Conservation (phyloP, 2,113 vertebrate species). For the Xenopus tropicalis region DNA sequence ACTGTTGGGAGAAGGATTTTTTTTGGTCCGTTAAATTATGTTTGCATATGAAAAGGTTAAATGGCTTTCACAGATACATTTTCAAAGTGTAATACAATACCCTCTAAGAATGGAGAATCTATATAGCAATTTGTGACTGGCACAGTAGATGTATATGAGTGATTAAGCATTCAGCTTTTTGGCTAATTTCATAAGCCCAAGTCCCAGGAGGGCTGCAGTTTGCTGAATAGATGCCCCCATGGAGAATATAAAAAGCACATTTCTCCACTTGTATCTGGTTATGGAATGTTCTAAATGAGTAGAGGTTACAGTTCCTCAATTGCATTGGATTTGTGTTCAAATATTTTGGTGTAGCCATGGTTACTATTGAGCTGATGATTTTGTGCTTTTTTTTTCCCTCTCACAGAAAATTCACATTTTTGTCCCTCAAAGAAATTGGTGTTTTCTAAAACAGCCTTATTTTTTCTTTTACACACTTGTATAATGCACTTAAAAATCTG, state of each 20-base stretch:
- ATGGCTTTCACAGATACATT: neutral
- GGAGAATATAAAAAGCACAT: conserved; percentile 22
- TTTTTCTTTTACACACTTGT: neutral
- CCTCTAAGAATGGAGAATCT: neutral
- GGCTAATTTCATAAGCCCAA: conserved; percentile 4
- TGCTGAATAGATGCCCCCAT: conserved; percentile 11
- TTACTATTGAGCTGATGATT: conserved; percentile 19
- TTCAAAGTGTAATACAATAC: neutral
- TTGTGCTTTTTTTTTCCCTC: neutral
- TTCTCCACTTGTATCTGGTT: conserved; percentile 28
- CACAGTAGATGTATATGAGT: neutral
- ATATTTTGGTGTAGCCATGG: conserved; percentile 40
- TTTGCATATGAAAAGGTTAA: conserved; percentile 4
- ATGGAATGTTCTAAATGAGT: conserved; percentile 30
- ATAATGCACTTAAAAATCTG: too few species aligned
- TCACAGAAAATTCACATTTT: conserved; percentile 17
- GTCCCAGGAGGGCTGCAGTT: conserved; percentile 10
- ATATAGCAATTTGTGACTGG: conserved; percentile 18
- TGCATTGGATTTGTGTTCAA: conserved; percentile 28
- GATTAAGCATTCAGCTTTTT: conserved; percentile 5
- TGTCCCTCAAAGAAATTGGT: neutral
- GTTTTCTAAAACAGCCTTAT: neutral
- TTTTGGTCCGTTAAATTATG: neutral
- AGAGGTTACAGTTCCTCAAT: conserved; percentile 25
- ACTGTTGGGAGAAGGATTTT: neutral